A percentile compares a stretch with the other conserved stretches of the same genome.
These are phyloP conservation scores for Leptinotarsa defecta DNA, from an alignment of 1,140 invertebrate species.

Conservation along the genomic window DNA sequence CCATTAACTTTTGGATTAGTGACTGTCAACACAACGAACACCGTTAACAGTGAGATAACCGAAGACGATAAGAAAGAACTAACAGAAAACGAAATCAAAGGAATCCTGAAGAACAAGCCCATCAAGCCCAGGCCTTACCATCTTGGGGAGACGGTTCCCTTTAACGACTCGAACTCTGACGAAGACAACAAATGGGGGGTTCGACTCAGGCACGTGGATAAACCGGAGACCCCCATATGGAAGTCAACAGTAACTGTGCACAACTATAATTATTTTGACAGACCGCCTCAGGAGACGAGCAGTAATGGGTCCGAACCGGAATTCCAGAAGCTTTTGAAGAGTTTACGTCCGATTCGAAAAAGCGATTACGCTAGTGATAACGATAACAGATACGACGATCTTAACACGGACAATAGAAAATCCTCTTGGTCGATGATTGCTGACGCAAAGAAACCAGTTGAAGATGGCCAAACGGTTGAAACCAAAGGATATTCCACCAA, in stretches of 20 bases:
- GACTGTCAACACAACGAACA: slow-evolving; percentile 48
- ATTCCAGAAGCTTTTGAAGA: slow-evolving; percentile 54
- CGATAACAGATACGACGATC: slow-evolving; percentile 32
- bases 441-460: slow-evolving; percentile 56
- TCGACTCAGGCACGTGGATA: slow-evolving; percentile 53
- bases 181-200: slow-evolving; percentile 59
- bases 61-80: slow-evolving; percentile 57
- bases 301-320: slow-evolving; percentile 48
- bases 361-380: slow-evolving; percentile 39
- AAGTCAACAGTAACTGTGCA: slow-evolving; percentile 55
- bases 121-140: slow-evolving; percentile 71
- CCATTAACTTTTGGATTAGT: slow-evolving; percentile 42
- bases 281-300: not conserved
- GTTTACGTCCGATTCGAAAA: slow-evolving; percentile 48
- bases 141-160: slow-evolving; percentile 62
- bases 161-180: slow-evolving; percentile 34
- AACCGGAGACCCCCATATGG: slow-evolving; percentile 53
- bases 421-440: slow-evolving; percentile 58
- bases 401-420: slow-evolving; percentile 42
- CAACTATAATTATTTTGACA: slow-evolving; percentile 39
- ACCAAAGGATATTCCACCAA: slow-evolving; percentile 63
- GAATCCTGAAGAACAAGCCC: slow-evolving; percentile 74
- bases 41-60: slow-evolving; percentile 32
- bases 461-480: slow-evolving; percentile 49
- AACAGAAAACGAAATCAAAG: slow-evolving; percentile 60